These are phyloP conservation scores for Kryphioiulus occultus DNA, from an alignment of 2,888 invertebrate species.

Conservation along the genomic window DNA sequence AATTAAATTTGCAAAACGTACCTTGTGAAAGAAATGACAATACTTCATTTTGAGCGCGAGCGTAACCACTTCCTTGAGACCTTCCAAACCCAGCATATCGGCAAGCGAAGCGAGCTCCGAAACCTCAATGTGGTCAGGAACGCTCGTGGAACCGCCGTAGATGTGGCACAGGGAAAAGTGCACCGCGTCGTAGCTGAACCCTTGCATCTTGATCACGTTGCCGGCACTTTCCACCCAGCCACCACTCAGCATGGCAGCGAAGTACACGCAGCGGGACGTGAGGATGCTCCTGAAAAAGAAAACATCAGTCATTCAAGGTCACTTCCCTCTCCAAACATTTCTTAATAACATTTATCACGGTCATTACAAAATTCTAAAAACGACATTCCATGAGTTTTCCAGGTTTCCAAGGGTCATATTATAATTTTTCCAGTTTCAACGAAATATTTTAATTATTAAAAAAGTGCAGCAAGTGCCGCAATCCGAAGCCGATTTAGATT, in stretches of 20 bases:
- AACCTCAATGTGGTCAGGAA: constrained; percentile 85
- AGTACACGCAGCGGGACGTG: constrained; percentile 89
- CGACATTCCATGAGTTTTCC: too few species aligned
- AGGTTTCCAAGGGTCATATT: too few species aligned
- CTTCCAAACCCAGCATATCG: constrained; percentile 88
- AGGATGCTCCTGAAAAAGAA: constrained; percentile 75
- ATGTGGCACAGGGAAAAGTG: constrained; percentile 93
- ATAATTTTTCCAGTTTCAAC: too few species aligned
- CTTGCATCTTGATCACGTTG: constrained; percentile 83
- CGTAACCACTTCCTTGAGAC: constrained; percentile 89
- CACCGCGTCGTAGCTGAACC: constrained; percentile 83
- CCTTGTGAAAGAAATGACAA: constrained; percentile 94
- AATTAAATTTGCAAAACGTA: constrained; percentile 59
- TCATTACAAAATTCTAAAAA: too few species aligned
- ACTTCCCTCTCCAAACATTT: too few species aligned
- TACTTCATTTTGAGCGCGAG: constrained; percentile 86
- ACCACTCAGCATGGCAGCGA: constrained; percentile 88
- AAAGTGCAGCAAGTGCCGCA: too few species aligned
- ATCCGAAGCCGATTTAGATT: too few species aligned
- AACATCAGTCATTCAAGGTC: too few species aligned
- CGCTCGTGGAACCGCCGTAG: constrained; percentile 89
- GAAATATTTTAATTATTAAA: too few species aligned
- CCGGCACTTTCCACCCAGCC: constrained; percentile 82
- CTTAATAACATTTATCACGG: too few species aligned
- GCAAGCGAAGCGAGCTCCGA: constrained; percentile 87